Evolutionary conservation across 2,888 invertebrate species (phyloP).

Genomic region (Cyclophora albipunctata): DNA sequence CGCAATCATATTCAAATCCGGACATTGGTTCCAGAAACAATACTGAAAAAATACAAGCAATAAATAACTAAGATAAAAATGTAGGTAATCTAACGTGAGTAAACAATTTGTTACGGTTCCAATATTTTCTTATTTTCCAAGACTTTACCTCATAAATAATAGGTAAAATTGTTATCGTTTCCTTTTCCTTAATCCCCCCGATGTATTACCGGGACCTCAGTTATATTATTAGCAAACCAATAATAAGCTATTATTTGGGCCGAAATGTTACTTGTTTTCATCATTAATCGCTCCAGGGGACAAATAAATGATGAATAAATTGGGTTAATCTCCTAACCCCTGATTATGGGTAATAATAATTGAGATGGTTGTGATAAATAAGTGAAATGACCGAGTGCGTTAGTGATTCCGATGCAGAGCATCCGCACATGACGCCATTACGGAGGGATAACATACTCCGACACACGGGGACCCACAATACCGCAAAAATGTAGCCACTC

Average conservation of each 20-base stretch:
- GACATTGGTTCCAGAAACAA: constrained; percentile 6
- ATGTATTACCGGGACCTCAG: constrained; percentile 7
- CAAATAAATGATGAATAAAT: background rate
- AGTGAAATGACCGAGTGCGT: too few relatives aligned
- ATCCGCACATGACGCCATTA: too few relatives aligned
- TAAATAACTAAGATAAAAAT: constrained; percentile 2
- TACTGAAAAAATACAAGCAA: constrained; percentile 13
- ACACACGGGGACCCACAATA: too few relatives aligned
- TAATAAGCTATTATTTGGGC: constrained; percentile 16
- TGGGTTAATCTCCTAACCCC: background rate
- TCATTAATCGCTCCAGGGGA: background rate
- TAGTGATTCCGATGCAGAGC: too few relatives aligned
- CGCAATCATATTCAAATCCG: constrained; percentile 25
- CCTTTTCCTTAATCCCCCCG: constrained; percentile 13
- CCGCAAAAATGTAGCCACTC: constrained; percentile 6
- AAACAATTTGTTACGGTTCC: constrained; percentile 5
- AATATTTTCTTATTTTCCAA: constrained; percentile 8
- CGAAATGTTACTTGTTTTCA: constrained; percentile 10
- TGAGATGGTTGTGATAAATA: too few relatives aligned
- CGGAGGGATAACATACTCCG: too few relatives aligned
- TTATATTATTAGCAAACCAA: constrained; percentile 12
- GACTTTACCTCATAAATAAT: constrained; percentile 14
- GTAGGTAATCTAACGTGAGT: constrained; percentile 4
- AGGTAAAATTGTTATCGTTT: constrained; percentile 14
- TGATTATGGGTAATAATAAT: too few relatives aligned